phyloP scores from a whole-genome alignment of 2,113 vertebrate species.

The Heterotilapia buettikoferi region DNA sequence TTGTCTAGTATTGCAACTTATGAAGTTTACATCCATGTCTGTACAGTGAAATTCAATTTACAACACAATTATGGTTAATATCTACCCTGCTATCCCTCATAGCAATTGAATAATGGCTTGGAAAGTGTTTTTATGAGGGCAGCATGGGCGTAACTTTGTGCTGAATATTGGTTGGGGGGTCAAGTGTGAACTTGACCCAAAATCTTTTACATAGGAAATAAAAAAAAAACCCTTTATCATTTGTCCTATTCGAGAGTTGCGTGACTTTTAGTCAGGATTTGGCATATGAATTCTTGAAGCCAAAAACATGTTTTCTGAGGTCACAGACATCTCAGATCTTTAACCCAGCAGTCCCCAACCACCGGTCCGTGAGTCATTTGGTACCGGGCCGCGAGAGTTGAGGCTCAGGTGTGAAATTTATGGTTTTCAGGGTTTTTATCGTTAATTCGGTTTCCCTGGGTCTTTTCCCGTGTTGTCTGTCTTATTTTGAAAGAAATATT shows the following conservation, averaged over 20 bases:
- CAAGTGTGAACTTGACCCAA: not conserved
- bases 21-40: not conserved
- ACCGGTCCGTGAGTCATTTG: fast-evolving
- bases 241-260: not conserved
- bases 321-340: not conserved
- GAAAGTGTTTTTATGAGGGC: not conserved
- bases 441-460: fast-evolving
- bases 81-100: not conserved
- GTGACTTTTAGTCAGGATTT: not conserved
- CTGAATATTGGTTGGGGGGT: not conserved
- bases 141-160: not conserved
- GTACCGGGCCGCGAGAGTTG: fast-evolving
- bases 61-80: not conserved
- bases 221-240: fast-evolving
- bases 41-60: not conserved
- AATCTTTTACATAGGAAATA: not conserved
- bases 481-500: not conserved
- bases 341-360: not conserved
- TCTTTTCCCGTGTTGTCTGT: not conserved
- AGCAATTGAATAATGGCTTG: not conserved
- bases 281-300: not conserved
- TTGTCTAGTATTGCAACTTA: not conserved
- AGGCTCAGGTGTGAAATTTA: not conserved
- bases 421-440: not conserved
- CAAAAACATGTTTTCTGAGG: not conserved